Evolutionary conservation across 2,888 invertebrate species (phyloP).

Genomic region (Drosophila anomelani): DNA sequence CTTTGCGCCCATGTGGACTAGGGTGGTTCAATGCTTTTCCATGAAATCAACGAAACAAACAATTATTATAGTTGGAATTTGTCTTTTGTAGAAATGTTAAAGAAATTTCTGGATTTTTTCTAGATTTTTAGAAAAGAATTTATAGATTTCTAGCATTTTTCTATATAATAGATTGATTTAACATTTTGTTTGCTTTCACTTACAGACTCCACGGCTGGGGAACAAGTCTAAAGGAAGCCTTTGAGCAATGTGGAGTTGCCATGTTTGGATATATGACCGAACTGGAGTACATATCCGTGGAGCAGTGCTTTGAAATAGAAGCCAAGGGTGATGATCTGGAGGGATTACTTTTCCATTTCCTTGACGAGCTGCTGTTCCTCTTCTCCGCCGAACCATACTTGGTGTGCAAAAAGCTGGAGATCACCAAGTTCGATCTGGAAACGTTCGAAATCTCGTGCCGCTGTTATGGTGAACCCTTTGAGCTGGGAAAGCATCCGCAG

Average conservation of each 20-base stretch:
- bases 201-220: constrained; percentile 97
- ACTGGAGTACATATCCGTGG: constrained; percentile 92
- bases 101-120: too few species aligned
- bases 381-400: constrained; percentile 97
- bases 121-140: too few species aligned
- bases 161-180: background rate
- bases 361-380: constrained; percentile 96
- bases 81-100: too few species aligned
- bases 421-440: constrained; percentile 93
- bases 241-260: constrained; percentile 96
- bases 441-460: constrained; percentile 92
- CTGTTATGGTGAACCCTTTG: constrained; percentile 97
- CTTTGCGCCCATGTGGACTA: constrained; percentile 2
- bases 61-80: too few species aligned
- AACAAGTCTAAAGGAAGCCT: constrained; percentile 92
- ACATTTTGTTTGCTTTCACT: constrained; percentile 1
- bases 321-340: constrained; percentile 95
- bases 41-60: too few species aligned
- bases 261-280: constrained; percentile 99
- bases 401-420: constrained; percentile 93
- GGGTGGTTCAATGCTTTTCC: constrained; percentile 8
- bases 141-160: background rate
- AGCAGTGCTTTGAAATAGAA: constrained; percentile 91
- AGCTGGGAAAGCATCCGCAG: constrained; percentile 96
- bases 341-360: constrained; percentile 94